Evolutionary conservation across 2,888 invertebrate genomes (phyloP), one percentile per base, ranked within the genome.

Genomic region (Actias luna): DNA sequence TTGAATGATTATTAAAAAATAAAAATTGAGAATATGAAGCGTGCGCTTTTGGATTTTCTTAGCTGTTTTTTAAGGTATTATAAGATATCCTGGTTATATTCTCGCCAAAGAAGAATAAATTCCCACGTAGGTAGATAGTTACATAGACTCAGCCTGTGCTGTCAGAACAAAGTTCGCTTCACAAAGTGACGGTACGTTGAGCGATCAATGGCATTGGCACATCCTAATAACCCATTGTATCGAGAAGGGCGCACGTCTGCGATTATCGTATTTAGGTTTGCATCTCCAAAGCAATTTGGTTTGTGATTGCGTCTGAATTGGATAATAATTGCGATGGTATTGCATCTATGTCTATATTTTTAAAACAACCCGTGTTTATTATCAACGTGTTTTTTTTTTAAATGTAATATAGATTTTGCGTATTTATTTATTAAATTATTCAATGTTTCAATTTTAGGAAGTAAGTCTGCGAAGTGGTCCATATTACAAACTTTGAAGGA

Each of bases 181-280:
- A 75, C 75, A 74, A 66, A 68, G 65, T 65, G 66, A 65, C 67
- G 70, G 64, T 73, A 58, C 75, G 76, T 79, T 79, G 74, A 73
- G 31, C 36, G 33, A 35, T 33, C 61, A 58, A 78, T 73, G 70
- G 71, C 71, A 71, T 76, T 78, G 73, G 83, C 82, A 86, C 84
- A 84, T 82, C 69, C 76, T 85, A 85, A 85, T 85, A 83, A 82
- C 83, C 33, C 83, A 84, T 86, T 86, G 85, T 86, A 76, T 76
- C 72, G 75, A 27, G 42, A 59, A 46, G 59, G 50, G 50, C 50
- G 62, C 42, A 59, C 29, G 29, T 29, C 27, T 50, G 42, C 50
- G 36, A 27, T 39, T 42, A 42, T 29, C 59, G 36, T 14, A 31
- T 59, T 52, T 18, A n/a, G 46, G 39, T 29, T 57, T 55, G 29